Percentiles rank a stretch among this genome's conserved stretches.
Evolutionary conservation across 2,113 vertebrate species (phyloP).

Genomic region (Erpornis zantholeuca): DNA sequence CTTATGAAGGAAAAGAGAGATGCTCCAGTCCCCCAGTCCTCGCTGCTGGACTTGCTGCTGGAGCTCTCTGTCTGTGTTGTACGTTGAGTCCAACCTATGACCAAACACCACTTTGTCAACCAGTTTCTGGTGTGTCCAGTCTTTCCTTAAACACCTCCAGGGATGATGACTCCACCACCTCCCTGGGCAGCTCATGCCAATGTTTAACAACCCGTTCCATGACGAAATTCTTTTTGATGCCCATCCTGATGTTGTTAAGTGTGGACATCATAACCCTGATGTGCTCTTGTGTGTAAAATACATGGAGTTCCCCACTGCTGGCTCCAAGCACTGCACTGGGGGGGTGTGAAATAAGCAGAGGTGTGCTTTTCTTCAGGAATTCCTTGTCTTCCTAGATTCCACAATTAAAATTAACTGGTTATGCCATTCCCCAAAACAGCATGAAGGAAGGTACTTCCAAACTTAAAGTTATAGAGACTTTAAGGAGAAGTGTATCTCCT

Average conservation of each 20-base stretch:
- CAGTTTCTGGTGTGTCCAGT: neutral
- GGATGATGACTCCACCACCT: neutral
- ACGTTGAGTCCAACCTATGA: fast-evolving
- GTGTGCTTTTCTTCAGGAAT: neutral
- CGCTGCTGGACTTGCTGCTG: neutral
- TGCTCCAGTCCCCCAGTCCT: neutral
- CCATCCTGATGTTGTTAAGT: fast-evolving
- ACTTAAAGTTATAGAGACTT: fast-evolving
- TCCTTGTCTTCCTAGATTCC: neutral
- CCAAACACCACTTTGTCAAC: neutral
- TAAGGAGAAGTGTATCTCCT: fast-evolving
- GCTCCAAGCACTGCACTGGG: neutral
- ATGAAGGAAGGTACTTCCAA: neutral
- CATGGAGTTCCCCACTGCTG: fast-evolving
- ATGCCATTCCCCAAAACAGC: fast-evolving
- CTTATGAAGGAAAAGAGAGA: neutral
- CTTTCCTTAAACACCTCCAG: neutral
- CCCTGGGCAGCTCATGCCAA: neutral
- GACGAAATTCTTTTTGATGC: neutral
- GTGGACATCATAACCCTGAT: fast-evolving
- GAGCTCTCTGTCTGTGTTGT: neutral
- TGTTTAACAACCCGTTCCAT: neutral
- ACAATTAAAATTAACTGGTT: neutral
- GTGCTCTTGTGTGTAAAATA: neutral
- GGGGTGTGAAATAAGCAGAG: too few relatives aligned